Evolutionary conservation across 2,113 vertebrate genomes (phyloP).

Genomic region (Cygnus buccinator): DNA sequence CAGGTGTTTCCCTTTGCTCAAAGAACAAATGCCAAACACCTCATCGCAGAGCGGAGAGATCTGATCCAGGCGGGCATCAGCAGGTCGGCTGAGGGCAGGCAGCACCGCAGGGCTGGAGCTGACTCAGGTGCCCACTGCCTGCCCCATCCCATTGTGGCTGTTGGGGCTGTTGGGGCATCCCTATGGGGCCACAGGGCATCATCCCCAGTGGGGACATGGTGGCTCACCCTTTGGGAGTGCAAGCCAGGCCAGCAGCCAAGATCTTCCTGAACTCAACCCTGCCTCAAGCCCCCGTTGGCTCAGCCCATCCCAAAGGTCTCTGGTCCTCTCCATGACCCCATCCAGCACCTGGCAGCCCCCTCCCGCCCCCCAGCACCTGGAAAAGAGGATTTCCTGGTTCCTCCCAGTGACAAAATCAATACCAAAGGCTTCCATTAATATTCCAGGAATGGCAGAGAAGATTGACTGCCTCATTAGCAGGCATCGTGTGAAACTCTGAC

Average conservation of each 20-base stretch:
- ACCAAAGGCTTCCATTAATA: conserved; percentile 74
- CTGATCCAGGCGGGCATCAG: background rate
- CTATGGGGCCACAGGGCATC: fast-evolving
- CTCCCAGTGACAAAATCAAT: conserved; percentile 34
- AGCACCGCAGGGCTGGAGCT: background rate
- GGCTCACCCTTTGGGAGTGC: fast-evolving
- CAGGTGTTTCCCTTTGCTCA: background rate
- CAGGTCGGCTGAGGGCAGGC: background rate
- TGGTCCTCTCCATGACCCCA: background rate
- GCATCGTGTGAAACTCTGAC: conserved; percentile 80
- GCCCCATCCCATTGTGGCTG: too few relatives aligned
- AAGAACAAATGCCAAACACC: background rate
- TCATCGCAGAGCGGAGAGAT: background rate
- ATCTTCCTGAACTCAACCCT: background rate
- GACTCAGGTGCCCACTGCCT: too few relatives aligned
- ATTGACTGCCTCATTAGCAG: conserved; percentile 86
- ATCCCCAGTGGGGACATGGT: background rate
- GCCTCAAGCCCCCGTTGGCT: background rate
- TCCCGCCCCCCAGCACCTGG: too few relatives aligned
- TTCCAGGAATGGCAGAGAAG: conserved; percentile 73
- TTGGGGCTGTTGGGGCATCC: too few relatives aligned
- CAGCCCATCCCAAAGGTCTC: background rate
- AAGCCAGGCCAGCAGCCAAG: background rate
- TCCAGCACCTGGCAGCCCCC: background rate
- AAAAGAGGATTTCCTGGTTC: background rate